Evolutionary conservation across 2,797 vertebrate genomes (phyloP), one percentile per base, ranked within the genome.

Genomic region (Schizothorax lantsangensis): DNA sequence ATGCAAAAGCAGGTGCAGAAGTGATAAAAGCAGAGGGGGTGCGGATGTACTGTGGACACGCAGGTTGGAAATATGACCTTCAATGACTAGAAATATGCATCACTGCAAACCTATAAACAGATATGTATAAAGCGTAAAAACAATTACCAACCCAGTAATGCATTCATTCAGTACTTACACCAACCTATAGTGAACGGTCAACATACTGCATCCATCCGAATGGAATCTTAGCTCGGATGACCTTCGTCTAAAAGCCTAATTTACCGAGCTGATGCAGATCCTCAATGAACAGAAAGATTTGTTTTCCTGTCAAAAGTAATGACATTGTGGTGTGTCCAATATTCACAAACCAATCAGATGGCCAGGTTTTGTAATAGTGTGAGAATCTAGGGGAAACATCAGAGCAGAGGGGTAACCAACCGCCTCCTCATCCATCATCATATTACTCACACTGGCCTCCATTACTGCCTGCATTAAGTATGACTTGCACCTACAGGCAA

Each of bases 401-500:
- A 43, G 72, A 36, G 68, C 6, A 84, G 59, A 79, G 33, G 86
- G 88, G 86, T 90, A 93, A 94, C 93, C 90, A 91, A 93, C 91
- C 92, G 30, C 81, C 36, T 72, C 89, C 66, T 90, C 92, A 94
- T 95, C 93, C 90, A 94, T 95, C 94, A 95, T 92, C 89, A 78
- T 88, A 91, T 94, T 95, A 93, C 90, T 88, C 92, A 89, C 84
- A 59, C 89, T 89, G 91, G 92, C 92, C 92, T 91, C 90, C 90
- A 94, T 89, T 92, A 93, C 91, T 91, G 92, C 93, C 92, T 90
- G 91, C 93, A 90, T 89, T 93, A 93, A 92, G 92, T 90, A 90
- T 90, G 89, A 92, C 88, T 91, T 89, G 88, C 93, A 87, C 91
- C 87, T 90, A 75, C 1, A 87, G 87, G 89, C 91, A 91, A 92